These are phyloP conservation scores for Pygathrix nemaeus DNA, from an alignment of 2,113 vertebrate genomes.

Conservation along the genomic window DNA sequence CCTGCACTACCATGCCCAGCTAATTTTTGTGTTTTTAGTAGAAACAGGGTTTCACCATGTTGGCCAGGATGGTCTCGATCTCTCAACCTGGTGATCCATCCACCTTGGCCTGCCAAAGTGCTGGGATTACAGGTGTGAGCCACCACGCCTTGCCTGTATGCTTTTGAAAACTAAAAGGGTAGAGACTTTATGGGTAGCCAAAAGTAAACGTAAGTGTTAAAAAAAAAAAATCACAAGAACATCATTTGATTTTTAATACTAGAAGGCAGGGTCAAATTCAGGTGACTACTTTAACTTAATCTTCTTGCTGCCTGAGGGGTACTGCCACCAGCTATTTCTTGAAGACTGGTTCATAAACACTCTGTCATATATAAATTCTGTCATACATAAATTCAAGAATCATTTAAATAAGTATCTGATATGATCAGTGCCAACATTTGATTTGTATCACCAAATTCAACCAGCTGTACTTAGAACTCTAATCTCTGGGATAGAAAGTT, in stretches of 20 bases:
- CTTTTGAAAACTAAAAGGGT: conserved; percentile 19
- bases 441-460: conserved; percentile 27
- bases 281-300: neutral
- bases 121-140: too few relatives aligned
- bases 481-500: conserved; percentile 59
- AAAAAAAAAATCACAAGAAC: conserved; percentile 19
- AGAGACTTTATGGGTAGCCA: neutral
- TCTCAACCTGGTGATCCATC: too few relatives aligned
- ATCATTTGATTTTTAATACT: conserved; percentile 37
- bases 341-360: conserved; percentile 37
- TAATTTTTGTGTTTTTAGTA: too few relatives aligned
- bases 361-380: conserved; percentile 21
- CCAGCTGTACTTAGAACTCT: conserved; percentile 52
- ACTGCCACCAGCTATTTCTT: neutral
- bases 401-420: conserved; percentile 61
- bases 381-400: conserved; percentile 35
- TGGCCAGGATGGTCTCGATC: too few relatives aligned
- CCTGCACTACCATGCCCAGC: too few relatives aligned
- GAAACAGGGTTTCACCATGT: too few relatives aligned
- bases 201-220: neutral
- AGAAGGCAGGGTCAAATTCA: conserved; percentile 28
- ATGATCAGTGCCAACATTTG: conserved; percentile 32
- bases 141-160: neutral
- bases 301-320: conserved; percentile 41
- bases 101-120: too few relatives aligned